Conservation (phyloP, 2,888 invertebrate genomes). For the Thecocarcelia acutangulata region DNA sequence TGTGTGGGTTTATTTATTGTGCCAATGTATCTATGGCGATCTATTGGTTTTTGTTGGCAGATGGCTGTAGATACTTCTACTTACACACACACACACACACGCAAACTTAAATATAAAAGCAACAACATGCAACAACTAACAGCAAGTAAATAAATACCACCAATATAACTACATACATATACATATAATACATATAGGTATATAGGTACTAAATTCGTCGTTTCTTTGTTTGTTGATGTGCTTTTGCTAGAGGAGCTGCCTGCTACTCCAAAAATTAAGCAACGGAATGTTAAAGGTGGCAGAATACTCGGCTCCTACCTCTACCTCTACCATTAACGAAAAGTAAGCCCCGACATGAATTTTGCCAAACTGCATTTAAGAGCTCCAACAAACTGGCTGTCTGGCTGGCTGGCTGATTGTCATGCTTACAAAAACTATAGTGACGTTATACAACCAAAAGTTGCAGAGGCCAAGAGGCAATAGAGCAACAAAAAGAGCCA, state of each 20-base stretch:
- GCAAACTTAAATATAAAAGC: not conserved
- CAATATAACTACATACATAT: slow-evolving; percentile 7
- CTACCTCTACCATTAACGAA: slow-evolving; percentile 33
- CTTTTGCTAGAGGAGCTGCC: slow-evolving; percentile 1
- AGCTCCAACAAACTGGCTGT: slow-evolving; percentile 24
- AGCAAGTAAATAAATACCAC: slow-evolving; percentile 16
- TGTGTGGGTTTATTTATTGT: not conserved
- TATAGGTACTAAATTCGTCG: not conserved
- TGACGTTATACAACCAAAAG: slow-evolving; percentile 1
- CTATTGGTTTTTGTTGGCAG: slow-evolving; percentile 55
- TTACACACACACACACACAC: not conserved
- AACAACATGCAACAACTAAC: slow-evolving; percentile 10
- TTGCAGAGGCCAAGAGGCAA: slow-evolving; percentile 42
- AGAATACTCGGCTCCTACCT: not conserved
- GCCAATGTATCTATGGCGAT: slow-evolving; percentile 54
- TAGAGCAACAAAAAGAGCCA: slow-evolving; percentile 22
- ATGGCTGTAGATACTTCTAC: slow-evolving; percentile 37
- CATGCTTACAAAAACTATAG: slow-evolving; percentile 2
- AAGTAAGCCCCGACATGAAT: not conserved
- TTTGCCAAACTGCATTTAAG: slow-evolving; percentile 33
- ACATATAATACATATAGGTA: not conserved
- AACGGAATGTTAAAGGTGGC: slow-evolving; percentile 54
- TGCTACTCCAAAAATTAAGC: slow-evolving; percentile 14
- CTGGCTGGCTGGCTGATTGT: slow-evolving; percentile 13
- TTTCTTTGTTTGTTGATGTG: slow-evolving; percentile 9